Percentiles rank a stretch among this genome's conserved stretches.
Evolutionary conservation across 2,113 vertebrate genomes (phyloP).

Genomic region (Forbesichthys agassizii): DNA sequence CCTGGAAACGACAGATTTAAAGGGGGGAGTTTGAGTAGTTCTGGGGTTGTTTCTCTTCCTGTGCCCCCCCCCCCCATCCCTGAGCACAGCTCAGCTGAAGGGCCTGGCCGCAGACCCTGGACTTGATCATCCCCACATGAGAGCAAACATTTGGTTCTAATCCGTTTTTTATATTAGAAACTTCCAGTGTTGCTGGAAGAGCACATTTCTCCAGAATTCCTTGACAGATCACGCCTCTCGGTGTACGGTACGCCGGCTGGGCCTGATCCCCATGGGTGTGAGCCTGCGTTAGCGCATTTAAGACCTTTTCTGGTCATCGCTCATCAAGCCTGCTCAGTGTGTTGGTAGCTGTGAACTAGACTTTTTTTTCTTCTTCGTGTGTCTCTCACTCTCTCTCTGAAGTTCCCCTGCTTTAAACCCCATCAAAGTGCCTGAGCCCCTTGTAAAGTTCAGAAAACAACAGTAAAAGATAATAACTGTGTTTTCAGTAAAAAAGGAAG

Average conservation of each 20-base stretch:
- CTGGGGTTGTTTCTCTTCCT: constrained; percentile 35
- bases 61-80: constrained; percentile 30
- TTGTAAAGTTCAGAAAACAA: constrained; percentile 67
- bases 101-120: constrained; percentile 59
- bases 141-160: constrained; percentile 79
- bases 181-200: constrained; percentile 57
- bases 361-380: neutral
- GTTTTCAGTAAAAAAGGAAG: constrained; percentile 28
- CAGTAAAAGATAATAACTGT: constrained; percentile 64
- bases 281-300: no score
- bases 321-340: no score
- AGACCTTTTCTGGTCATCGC: no score
- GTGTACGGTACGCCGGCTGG: neutral
- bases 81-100: constrained; percentile 62
- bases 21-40: constrained; percentile 43
- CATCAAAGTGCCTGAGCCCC: constrained; percentile 63
- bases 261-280: neutral
- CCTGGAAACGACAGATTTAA: constrained; percentile 59
- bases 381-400: constrained; percentile 26
- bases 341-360: no score
- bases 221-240: no score
- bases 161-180: constrained; percentile 74
- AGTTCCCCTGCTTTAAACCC: constrained; percentile 44
- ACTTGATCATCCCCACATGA: constrained; percentile 79
- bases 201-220: no score